Evolutionary conservation across 2,888 invertebrate genomes (phyloP).

Genomic region (Ramazzottius varieornatus): DNA sequence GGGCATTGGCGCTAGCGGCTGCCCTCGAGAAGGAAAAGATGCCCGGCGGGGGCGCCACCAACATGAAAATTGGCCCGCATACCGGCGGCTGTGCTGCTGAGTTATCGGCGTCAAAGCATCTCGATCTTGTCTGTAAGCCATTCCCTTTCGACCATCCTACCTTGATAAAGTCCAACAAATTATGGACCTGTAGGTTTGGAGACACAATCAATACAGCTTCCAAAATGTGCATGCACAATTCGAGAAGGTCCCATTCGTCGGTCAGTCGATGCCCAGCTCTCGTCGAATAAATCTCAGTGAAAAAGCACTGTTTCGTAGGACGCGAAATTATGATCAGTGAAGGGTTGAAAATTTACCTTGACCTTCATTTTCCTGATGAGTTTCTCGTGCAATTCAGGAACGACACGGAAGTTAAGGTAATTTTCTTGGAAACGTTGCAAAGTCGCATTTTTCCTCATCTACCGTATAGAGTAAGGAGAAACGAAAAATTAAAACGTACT

Average conservation of each 20-base stretch:
- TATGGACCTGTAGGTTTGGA: background rate
- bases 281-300: background rate
- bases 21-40: background rate
- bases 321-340: background rate
- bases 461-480: no score
- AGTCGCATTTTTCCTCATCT: background rate
- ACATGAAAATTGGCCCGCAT: background rate
- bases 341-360: background rate
- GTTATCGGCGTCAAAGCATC: background rate
- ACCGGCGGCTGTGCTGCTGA: background rate
- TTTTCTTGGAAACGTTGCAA: background rate
- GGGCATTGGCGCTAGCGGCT: background rate
- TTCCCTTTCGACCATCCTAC: background rate
- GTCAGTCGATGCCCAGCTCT: background rate
- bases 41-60: background rate
- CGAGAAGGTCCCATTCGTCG: background rate
- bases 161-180: background rate
- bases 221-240: background rate
- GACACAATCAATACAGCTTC: constrained; percentile 3
- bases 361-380: background rate
- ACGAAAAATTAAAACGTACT: background rate
- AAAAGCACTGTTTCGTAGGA: background rate
- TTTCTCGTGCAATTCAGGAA: background rate
- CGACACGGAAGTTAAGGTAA: background rate
- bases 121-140: background rate